A percentile compares a stretch with the other conserved stretches of the same genome.
Evolutionary conservation across 2,888 invertebrate species (phyloP).

Genomic region (Prosopocoilus inquinatus): DNA sequence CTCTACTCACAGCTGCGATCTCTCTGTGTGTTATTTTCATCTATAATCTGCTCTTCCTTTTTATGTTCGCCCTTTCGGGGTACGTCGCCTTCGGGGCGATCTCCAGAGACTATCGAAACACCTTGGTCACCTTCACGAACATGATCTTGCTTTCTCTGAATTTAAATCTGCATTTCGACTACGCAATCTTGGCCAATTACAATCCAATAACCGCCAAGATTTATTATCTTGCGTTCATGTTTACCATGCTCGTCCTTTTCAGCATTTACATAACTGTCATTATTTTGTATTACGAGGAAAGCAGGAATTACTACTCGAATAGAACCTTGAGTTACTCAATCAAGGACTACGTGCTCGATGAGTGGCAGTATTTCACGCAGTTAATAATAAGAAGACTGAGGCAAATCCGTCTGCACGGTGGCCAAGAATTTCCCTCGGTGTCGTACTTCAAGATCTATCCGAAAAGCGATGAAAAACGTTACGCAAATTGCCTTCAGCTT

Average conservation of each 20-base stretch:
- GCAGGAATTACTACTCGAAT: slow-evolving; percentile 3
- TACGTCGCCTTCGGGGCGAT: slow-evolving; percentile 7
- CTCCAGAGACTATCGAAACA: slow-evolving; percentile 17
- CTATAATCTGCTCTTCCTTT: slow-evolving; percentile 17
- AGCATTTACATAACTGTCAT: slow-evolving; percentile 18
- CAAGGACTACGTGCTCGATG: slow-evolving; percentile 9
- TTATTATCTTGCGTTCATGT: slow-evolving; percentile 22
- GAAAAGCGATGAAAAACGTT: slow-evolving; percentile 8
- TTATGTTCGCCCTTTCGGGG: slow-evolving; percentile 19
- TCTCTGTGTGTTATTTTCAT: slow-evolving; percentile 19
- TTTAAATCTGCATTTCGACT: slow-evolving; percentile 24
- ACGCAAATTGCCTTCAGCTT: slow-evolving; percentile 1
- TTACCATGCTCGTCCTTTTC: slow-evolving; percentile 19
- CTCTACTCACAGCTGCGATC: slow-evolving; percentile 14
- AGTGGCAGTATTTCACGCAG: slow-evolving; percentile 9
- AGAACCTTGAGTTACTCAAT: slow-evolving; percentile 7
- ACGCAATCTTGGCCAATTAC: slow-evolving; percentile 8
- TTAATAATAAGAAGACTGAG: slow-evolving; percentile 5
- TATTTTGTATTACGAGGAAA: slow-evolving; percentile 17
- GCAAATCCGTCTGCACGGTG: slow-evolving; percentile 3
- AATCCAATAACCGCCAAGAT: slow-evolving; percentile 1
- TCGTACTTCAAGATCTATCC: not conserved
- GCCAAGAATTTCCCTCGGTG: not conserved
- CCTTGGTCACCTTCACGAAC: slow-evolving; percentile 19
- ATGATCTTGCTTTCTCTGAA: slow-evolving; percentile 26